Evolutionary conservation across 64 coral and sea anemone species (phyloP).

Genomic region (Actinia tenebrosa): DNA sequence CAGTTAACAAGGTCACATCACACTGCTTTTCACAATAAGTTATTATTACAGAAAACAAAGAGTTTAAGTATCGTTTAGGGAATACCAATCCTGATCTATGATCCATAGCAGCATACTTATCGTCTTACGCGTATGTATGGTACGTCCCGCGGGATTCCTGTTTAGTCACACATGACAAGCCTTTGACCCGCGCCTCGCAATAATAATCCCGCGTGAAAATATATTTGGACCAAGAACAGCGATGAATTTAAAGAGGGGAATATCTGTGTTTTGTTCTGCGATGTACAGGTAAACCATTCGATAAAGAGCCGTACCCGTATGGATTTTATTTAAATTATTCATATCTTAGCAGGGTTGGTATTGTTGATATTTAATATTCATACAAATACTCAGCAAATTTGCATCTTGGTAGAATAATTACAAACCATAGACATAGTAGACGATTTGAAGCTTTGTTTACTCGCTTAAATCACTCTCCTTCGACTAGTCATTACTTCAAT

Average conservation of each 20-base stretch:
- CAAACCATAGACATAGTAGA: not conserved
- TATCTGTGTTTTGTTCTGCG: not conserved
- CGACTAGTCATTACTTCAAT: not conserved
- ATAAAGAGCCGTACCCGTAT: not conserved
- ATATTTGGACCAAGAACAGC: not conserved
- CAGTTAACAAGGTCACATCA: not conserved
- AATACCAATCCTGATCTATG: not conserved
- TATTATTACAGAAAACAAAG: not conserved
- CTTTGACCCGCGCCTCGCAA: not conserved
- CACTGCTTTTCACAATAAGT: not conserved
- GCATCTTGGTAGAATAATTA: slow-evolving; percentile 20
- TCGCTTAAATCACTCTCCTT: not conserved
- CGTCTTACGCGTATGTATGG: not conserved
- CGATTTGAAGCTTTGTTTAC: slow-evolving; percentile 3
- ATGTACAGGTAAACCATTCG: not conserved
- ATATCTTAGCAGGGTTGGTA: not conserved
- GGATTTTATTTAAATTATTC: slow-evolving; percentile 18
- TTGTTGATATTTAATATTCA: slow-evolving; percentile 23
- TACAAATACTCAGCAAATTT: not conserved
- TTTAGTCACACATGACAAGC: not conserved
- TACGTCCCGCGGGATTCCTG: slow-evolving; percentile 6
- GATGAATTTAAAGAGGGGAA: not conserved
- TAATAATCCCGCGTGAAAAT: slow-evolving; percentile 3
- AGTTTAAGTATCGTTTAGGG: not conserved
- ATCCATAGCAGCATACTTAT: not conserved